Base-by-base conservation (phyloP, 2,888 invertebrate species). In the Pardosa pseudoannulata region DNA sequence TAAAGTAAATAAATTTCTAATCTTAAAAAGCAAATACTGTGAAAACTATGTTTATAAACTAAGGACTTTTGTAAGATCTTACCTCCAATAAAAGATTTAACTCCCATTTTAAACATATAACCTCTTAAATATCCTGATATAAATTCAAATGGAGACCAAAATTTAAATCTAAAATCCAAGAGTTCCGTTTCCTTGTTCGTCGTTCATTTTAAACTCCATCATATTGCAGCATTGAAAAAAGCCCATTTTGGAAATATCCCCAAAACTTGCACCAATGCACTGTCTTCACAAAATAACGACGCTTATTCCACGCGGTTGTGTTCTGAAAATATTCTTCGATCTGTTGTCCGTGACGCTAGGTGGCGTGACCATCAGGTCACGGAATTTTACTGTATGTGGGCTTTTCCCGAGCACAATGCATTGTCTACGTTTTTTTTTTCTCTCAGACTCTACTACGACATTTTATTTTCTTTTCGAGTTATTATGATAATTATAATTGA, bases 401-500 rank as follows among this genome's bases (percentile, higher is more conserved):
- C 78, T 83, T 85, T 82, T 62, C 78, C 46, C 71, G 23, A 75
- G 67, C 56, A 79, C 83, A 72, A 46, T 50, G 72, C 73, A 50
- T 76, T 76, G 73, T 85, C 83, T 76, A 64, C 65, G n/a, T n/a
- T n/a, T n/a, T 31, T 11, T 72, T 65, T 62, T 46, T 62, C 64
- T 50, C 39, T 64, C 70, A 16, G 68, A 5, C 6, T 56, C 70
- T 39, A 71, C 27, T 28, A 36, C 19, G 41, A 23, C 50, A 56
- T 82, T 70, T 67, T 56, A 32, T 70, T 82, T 80, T 73, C 36
- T 32, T 32, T 32, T 28, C 23, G 41, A 73, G 78, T 78, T 85
- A 85, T 78, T 79, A 78, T 85, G 78, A 79, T 78, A 85, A 85
- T 85, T 85, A 79, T 79, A 85, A 85, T 85, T 85, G 78, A 85